Evolutionary conservation across 2,888 invertebrate genomes (phyloP), one percentile per base, ranked within the genome.

Genomic region (Zygogramma bicolorata): DNA sequence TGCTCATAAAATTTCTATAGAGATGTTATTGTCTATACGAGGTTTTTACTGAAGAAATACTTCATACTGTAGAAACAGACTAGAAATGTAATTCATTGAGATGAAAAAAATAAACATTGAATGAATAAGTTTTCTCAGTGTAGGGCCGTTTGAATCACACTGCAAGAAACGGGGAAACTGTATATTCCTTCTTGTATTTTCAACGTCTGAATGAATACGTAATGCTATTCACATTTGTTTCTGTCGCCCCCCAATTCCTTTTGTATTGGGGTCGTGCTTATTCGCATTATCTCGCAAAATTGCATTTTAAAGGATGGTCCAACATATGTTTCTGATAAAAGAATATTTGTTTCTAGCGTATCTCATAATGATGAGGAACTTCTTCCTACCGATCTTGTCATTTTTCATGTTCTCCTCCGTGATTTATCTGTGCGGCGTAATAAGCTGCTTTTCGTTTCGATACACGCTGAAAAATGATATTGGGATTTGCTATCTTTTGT

Each of bases 181-280:
- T 79, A 79, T 78, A 79, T 80, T 80, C 76, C 75, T 78, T 74
- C 74, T 80, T 73, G 80, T 76, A 77, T 81, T 81, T 75, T 76
- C 70, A 81, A 81, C 84, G 84, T 82, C 80, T 82, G 86, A 86
- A 86, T 85, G 86, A 86, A 85, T 85, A 84, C 85, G 80, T 86
- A 87, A 86, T 87, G 84, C 80, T 83, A 87, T 86, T 87, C 87
- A 86, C 87, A 87, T 87, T 87, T 87, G 86, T 87, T 87, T 86
- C 84, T 86, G 87, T 86, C 85, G 84, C 84, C 82, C 84, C 83
- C 82, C 74, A 53, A 78, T 78, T 77, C 78, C 74, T 80, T 78
- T 83, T 78, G 77, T 80, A 82, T 81, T 83, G 80, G 84, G 84
- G 84, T 83, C 80, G 83, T 80, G 83, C 83, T 84, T 81, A 80